Conservation (phyloP, 2,113 vertebrate genomes). For the Chloroceryle aenea region DNA sequence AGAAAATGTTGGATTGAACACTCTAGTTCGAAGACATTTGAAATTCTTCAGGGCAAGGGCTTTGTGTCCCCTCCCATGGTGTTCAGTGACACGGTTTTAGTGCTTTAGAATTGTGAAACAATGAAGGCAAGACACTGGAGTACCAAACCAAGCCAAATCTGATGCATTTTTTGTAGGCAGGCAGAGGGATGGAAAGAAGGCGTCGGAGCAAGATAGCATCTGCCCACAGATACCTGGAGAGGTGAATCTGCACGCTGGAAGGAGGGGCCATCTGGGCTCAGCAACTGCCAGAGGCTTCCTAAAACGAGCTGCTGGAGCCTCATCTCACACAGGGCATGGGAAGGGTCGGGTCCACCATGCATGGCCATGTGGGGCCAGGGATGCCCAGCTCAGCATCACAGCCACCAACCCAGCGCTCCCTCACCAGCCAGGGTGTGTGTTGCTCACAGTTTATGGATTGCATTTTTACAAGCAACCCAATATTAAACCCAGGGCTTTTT, state of each 20-base stretch:
- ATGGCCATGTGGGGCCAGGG: rapidly evolving
- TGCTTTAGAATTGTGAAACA: not conserved
- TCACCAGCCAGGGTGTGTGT: not conserved
- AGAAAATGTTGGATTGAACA: rapidly evolving
- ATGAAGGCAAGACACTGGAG: not conserved
- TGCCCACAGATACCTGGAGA: not conserved
- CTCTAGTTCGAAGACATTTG: not conserved
- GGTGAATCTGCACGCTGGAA: not conserved
- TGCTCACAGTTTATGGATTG: not conserved
- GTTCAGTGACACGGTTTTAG: not conserved
- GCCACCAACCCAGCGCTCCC: rapidly evolving
- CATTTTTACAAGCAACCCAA: not conserved
- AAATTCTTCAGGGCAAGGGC: not conserved
- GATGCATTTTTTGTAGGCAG: not conserved
- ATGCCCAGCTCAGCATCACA: not conserved
- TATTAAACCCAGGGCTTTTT: not conserved
- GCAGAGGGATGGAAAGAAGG: not conserved
- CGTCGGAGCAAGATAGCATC: rapidly evolving
- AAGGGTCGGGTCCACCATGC: rapidly evolving
- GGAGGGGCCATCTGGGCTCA: not conserved
- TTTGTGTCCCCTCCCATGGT: not conserved
- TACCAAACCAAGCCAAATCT: not conserved
- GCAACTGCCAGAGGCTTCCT: not conserved
- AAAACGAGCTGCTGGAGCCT: not conserved
- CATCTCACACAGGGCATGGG: rapidly evolving